Percentiles rank a stretch among this genome's conserved stretches.
These are phyloP conservation scores for Diceros bicornis DNA, from an alignment of 2,797 vertebrate genomes.

Conservation along the genomic window DNA sequence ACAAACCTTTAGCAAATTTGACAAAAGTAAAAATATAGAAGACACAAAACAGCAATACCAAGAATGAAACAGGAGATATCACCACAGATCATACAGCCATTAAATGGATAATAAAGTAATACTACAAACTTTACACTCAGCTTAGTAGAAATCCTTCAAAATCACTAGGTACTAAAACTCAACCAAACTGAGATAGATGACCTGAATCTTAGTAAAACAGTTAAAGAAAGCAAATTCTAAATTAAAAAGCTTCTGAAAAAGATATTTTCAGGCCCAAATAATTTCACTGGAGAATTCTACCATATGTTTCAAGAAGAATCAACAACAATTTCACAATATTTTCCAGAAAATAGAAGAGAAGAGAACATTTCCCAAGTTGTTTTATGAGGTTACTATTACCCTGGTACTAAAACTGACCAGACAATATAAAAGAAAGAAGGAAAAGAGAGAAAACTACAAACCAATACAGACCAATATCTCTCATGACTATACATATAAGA, in stretches of 20 bases:
- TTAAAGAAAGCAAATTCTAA: neutral
- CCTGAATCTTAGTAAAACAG: neutral
- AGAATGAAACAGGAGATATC: neutral
- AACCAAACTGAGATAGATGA: neutral
- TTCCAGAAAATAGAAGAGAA: neutral
- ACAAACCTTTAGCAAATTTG: neutral
- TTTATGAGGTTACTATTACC: neutral
- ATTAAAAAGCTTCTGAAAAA: neutral
- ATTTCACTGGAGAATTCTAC: neutral
- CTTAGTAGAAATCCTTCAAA: neutral
- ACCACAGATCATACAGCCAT: neutral
- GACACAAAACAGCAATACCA: neutral
- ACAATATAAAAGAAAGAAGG: neutral
- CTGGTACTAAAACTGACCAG: neutral
- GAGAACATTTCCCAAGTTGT: neutral
- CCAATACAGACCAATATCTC: neutral
- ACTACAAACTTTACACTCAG: neutral
- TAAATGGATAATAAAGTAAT: neutral
- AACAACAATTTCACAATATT: neutral
- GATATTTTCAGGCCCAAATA: neutral
- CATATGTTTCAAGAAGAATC: too few relatives aligned
- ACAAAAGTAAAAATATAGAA: neutral
- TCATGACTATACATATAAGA: neutral
- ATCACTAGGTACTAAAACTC: neutral
- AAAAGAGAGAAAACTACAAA: neutral